Evolutionary conservation across 2,113 vertebrate species (phyloP).

Genomic region (Chelonoidis abingdonii): DNA sequence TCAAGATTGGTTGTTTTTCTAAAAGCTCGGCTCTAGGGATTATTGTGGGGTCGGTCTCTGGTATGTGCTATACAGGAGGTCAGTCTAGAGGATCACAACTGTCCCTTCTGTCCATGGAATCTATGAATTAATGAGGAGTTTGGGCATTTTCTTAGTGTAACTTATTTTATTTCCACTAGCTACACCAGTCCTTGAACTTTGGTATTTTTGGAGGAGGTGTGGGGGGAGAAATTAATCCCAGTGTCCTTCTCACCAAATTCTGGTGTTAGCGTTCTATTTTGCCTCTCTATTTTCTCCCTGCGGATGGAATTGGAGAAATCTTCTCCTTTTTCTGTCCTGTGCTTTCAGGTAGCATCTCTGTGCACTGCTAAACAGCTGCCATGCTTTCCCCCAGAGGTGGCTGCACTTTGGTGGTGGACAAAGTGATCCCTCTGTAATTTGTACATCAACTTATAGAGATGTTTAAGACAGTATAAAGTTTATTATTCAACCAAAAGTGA

Average conservation of each 20-base stretch:
- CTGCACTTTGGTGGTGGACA: not conserved
- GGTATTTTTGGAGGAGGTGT: not conserved
- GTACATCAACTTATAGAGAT: not conserved
- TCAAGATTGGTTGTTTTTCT: not conserved
- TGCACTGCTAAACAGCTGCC: not conserved
- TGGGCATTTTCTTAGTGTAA: not conserved
- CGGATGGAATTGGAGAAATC: not conserved
- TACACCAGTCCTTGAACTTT: not conserved
- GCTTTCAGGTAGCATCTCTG: not conserved
- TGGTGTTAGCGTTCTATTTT: not conserved
- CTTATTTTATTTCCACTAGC: not conserved
- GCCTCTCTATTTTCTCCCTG: not conserved
- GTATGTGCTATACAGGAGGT: not conserved
- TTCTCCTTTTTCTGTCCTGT: not conserved
- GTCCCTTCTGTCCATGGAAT: not conserved
- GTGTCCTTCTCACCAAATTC: not conserved
- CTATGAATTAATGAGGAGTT: not conserved
- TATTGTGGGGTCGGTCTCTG: not conserved
- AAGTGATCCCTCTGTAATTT: not conserved
- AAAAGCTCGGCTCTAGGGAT: not conserved
- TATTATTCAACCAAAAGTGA: accelerated
- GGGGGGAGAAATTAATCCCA: not conserved
- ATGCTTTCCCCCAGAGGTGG: not conserved
- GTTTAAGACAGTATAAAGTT: not conserved
- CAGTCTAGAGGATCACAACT: not conserved